Percentiles rank a stretch among this genome's conserved stretches.
Evolutionary conservation across 1,140 invertebrate genomes (phyloP).

Genomic region (Lepidurus packardi): DNA sequence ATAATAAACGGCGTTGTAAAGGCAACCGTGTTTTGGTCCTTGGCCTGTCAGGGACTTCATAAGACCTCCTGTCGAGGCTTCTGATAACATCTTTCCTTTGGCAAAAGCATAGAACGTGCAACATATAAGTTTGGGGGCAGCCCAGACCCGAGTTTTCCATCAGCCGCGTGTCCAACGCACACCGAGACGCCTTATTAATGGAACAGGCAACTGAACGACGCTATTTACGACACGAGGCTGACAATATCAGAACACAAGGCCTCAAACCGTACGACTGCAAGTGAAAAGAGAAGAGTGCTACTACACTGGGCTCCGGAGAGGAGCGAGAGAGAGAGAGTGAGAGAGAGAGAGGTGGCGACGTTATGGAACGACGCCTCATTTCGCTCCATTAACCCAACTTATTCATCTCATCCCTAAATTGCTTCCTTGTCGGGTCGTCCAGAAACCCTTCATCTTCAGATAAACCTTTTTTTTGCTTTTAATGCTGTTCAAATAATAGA

Average conservation of each 20-base stretch:
- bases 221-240: slow-evolving; percentile 17
- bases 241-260: slow-evolving; percentile 21
- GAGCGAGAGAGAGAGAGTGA: background rate
- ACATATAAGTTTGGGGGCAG: slow-evolving; percentile 7
- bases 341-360: slow-evolving; percentile 5
- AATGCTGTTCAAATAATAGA: no score
- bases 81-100: slow-evolving; percentile 5
- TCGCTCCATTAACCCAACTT: slow-evolving; percentile 18
- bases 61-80: slow-evolving; percentile 20
- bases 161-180: slow-evolving; percentile 20
- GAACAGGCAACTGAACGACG: slow-evolving; percentile 20
- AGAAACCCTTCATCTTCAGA: background rate
- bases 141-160: slow-evolving; percentile 12
- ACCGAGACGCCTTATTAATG: slow-evolving; percentile 21
- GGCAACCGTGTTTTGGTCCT: background rate
- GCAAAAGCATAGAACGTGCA: background rate
- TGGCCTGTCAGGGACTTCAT: slow-evolving; percentile 11
- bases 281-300: slow-evolving; percentile 9
- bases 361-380: slow-evolving; percentile 9
- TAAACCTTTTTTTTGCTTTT: background rate
- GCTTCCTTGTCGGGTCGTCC: background rate
- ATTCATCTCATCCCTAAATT: background rate
- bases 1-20: background rate
- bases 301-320: background rate
- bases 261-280: background rate